phyloP scores from a whole-genome alignment of 2,888 invertebrate species.

The Phania funesta region DNA sequence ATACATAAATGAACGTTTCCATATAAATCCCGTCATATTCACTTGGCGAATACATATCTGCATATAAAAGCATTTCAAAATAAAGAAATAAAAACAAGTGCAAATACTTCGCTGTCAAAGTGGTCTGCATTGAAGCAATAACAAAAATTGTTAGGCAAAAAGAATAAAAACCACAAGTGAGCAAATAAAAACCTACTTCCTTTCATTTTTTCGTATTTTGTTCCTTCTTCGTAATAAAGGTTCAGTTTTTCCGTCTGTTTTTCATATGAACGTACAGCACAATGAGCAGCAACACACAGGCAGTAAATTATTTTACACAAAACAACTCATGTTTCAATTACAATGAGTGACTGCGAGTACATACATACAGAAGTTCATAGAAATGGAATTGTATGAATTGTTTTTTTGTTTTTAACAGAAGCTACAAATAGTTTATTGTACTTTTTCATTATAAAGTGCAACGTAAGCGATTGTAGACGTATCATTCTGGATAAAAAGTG shows the following conservation, averaged over 20 bases:
- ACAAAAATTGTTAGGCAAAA: conserved; percentile 10
- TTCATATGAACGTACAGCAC: background rate
- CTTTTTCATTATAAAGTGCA: too few relatives aligned
- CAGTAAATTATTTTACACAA: conserved; percentile 48
- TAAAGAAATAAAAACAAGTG: background rate
- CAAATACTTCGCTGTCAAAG: conserved; percentile 8
- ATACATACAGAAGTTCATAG: too few relatives aligned
- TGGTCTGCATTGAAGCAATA: conserved; percentile 9
- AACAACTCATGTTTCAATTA: conserved; percentile 50
- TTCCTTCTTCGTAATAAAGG: conserved; percentile 33
- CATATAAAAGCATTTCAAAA: conserved; percentile 9
- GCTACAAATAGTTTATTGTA: background rate
- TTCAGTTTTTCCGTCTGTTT: conserved; percentile 17
- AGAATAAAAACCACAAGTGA: conserved; percentile 63
- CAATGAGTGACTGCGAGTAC: background rate
- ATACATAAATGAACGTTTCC: too few relatives aligned
- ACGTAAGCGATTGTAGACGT: too few relatives aligned
- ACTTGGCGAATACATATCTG: conserved; percentile 17
- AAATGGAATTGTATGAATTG: conserved; percentile 13
- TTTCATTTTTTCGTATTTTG: background rate
- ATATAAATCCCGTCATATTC: background rate
- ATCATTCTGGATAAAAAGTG: too few relatives aligned
- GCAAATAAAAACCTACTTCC: conserved; percentile 48
- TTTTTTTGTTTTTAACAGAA: background rate
- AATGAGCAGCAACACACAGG: background rate